These are phyloP conservation scores for Bolinopsis microptera DNA, from an alignment of 37 sponge, comb jelly and placozoan species.

Conservation along the genomic window DNA sequence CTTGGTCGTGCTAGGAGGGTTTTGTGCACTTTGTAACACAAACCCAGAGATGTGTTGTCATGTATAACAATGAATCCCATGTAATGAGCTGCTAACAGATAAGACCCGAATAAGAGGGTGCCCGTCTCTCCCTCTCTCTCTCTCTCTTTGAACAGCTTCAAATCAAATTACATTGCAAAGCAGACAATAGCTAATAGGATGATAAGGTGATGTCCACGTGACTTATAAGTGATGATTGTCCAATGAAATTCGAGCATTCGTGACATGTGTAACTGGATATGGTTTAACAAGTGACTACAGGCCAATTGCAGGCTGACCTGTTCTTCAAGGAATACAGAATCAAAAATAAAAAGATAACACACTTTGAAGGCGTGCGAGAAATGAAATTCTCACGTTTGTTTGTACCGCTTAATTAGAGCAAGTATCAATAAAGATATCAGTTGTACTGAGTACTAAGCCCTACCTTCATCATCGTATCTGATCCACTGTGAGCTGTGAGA, in stretches of 20 bases:
- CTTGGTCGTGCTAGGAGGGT: neutral
- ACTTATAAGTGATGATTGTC: neutral
- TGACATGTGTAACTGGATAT: neutral
- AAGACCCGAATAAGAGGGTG: neutral
- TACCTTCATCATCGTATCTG: neutral
- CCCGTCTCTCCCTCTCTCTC: neutral
- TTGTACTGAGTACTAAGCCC: neutral
- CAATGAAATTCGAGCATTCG: neutral
- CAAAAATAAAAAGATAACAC: neutral
- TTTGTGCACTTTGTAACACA: neutral
- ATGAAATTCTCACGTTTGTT: too few species aligned
- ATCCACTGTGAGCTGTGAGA: neutral
- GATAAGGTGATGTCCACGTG: neutral
- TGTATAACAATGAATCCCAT: neutral
- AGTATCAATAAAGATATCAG: too few species aligned
- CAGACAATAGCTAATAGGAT: neutral
- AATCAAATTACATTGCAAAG: neutral
- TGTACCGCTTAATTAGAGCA: too few species aligned
- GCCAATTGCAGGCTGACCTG: neutral
- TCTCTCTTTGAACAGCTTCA: neutral
- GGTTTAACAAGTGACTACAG: neutral
- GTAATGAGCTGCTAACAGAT: neutral
- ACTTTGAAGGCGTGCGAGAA: too few species aligned
- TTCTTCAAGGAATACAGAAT: neutral
- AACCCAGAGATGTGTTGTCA: neutral